Evolutionary conservation across 2,888 invertebrate species (phyloP), one percentile per base, ranked within the genome.

Genomic region (Carterocephalus palaemon): DNA sequence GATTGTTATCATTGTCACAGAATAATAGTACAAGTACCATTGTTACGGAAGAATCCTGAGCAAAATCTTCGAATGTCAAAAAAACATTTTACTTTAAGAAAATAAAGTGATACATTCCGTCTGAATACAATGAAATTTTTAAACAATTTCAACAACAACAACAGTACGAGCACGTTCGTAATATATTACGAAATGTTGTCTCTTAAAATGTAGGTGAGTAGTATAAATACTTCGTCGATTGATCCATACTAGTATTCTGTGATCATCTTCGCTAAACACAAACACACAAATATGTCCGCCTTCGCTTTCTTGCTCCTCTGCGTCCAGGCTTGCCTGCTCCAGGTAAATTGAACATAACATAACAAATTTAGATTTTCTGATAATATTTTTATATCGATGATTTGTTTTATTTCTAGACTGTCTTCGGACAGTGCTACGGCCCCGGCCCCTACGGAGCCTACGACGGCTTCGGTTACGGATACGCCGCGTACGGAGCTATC

Each of bases 261-360:
- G 19, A 26, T 12, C 9, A 10, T 9, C 26, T n/a, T n/a, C 15
- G 6, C 36, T 13, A 31, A 43, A 39, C 36, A 57, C 53, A 45
- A 43, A 33, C 33, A 29, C 22, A 28, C 13, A 45, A 60, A 47
- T 40, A 67, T 69, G 67, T 60, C 60, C 43, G 62, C 12, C 40
- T 69, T 47, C 67, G 66, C 59, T 39, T 61, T 50, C 70, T 69
- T 56, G 67, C 65, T 53, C 67, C 64, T 56, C 60, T 70, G 51
- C 59, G 41, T 61, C 51, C 70, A 70, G 56, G 67, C 65, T 53
- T 69, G 65, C 57, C 60, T 70, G 51, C 51, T 70, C 36, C 64
- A 64, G 59, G 67, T 69, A 49, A 52, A 34, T 43, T 12, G 6
- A n/a, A 4, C 19, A 19, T n/a, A n/a, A n/a, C n/a, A n/a, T n/a